phyloP scores from a whole-genome alignment of 2,888 invertebrate genomes.

The Taenaris catops region DNA sequence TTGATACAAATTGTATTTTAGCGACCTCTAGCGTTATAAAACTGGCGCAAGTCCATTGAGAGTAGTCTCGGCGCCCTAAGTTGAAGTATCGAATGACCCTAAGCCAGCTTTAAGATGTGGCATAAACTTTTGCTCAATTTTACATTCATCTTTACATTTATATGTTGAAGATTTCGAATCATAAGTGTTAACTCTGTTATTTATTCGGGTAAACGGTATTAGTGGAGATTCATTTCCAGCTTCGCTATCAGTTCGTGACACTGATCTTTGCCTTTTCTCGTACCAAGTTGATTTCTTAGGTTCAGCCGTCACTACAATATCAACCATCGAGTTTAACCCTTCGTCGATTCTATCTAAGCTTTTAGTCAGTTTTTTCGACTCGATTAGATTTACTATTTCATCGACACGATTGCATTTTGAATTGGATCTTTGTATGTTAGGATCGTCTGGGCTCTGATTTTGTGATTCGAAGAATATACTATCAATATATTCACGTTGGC shows the following conservation, averaged over 20 bases:
- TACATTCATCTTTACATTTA: slow-evolving; percentile 49
- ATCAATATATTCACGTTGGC: slow-evolving; percentile 76
- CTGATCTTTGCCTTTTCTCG: slow-evolving; percentile 59
- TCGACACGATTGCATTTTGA: slow-evolving; percentile 65
- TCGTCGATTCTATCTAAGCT: slow-evolving; percentile 89
- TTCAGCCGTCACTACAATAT: slow-evolving; percentile 83
- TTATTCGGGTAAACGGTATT: slow-evolving; percentile 51
- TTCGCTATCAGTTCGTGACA: slow-evolving; percentile 61
- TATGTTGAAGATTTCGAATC: slow-evolving; percentile 45
- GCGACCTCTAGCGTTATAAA: no score
- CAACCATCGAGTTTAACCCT: slow-evolving; percentile 85
- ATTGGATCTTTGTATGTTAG: slow-evolving; percentile 42
- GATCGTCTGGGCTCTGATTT: slow-evolving; percentile 30
- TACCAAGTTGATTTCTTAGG: slow-evolving; percentile 64
- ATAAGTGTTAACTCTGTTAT: slow-evolving; percentile 43
- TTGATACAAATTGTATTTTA: no score
- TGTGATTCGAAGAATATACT: slow-evolving; percentile 80
- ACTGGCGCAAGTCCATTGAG: no score
- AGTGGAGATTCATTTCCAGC: slow-evolving; percentile 56
- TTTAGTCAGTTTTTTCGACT: slow-evolving; percentile 83
- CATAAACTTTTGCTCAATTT: slow-evolving; percentile 27
- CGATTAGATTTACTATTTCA: slow-evolving; percentile 76
- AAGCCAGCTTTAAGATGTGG: slow-evolving; percentile 35
- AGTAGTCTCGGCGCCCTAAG: no score
- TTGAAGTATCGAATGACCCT: slow-evolving; percentile 52